Percentiles rank a stretch among this genome's conserved stretches.
Evolutionary conservation across 2,797 vertebrate species (phyloP).

Genomic region (Galago senegalensis): DNA sequence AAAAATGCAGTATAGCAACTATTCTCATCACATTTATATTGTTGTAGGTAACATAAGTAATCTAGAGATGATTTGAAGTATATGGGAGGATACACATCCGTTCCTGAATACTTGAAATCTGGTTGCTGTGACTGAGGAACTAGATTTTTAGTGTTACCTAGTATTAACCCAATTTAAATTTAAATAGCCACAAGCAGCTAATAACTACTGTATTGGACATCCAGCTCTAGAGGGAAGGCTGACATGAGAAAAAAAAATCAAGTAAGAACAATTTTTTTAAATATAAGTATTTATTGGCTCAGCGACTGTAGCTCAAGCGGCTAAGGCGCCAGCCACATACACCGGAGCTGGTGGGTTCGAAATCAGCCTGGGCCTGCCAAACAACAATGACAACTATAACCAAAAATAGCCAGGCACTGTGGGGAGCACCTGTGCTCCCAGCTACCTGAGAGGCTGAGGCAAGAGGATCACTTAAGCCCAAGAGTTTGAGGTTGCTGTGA

Average conservation of each 20-base stretch:
- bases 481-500: too few relatives aligned
- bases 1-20: not conserved
- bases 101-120: not conserved
- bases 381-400: too few relatives aligned
- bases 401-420: too few relatives aligned
- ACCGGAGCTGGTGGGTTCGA: too few relatives aligned
- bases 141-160: conserved; percentile 2
- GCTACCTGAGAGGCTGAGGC: too few relatives aligned
- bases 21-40: not conserved
- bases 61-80: not conserved
- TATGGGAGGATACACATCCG: not conserved
- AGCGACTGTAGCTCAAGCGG: too few relatives aligned
- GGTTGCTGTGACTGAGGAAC: not conserved
- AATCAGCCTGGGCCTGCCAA: too few relatives aligned
- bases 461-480: too few relatives aligned
- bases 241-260: not conserved
- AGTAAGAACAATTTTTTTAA: not conserved
- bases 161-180: conserved; percentile 10
- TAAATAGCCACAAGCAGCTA: not conserved
- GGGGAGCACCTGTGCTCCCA: too few relatives aligned
- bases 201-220: not conserved
- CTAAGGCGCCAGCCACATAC: too few relatives aligned
- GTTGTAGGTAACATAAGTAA: too few relatives aligned
- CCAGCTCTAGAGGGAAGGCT: not conserved
- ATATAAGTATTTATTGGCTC: too few relatives aligned